Evolutionary conservation across 2,113 vertebrate species (phyloP).

Genomic region (Eublepharis macularius): DNA sequence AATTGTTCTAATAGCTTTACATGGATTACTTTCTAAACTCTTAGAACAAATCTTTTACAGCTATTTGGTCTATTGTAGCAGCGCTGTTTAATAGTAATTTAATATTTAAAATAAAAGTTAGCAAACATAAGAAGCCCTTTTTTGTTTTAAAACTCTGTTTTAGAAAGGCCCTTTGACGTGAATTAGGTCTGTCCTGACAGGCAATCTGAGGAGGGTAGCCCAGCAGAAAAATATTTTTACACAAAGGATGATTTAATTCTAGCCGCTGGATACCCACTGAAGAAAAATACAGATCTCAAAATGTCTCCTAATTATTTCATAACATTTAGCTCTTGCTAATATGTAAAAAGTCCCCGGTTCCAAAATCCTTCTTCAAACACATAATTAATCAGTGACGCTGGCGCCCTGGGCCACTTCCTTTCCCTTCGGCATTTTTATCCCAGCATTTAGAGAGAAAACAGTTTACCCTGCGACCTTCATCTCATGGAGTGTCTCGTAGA

Average conservation of each 20-base stretch:
- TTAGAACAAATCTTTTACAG: constrained; percentile 4
- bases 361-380: constrained; percentile 23
- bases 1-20: constrained; percentile 7
- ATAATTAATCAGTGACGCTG: constrained; percentile 28
- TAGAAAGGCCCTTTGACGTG: neutral
- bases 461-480: rapidly evolving
- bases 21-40: constrained; percentile 16
- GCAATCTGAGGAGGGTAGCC: neutral
- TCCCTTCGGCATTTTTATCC: neutral
- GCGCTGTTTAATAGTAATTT: neutral
- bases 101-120: neutral
- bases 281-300: constrained; percentile 22
- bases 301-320: constrained; percentile 24
- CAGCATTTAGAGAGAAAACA: neutral
- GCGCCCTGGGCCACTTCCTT: constrained; percentile 5
- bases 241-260: constrained; percentile 37
- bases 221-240: constrained; percentile 39
- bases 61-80: constrained; percentile 17
- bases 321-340: constrained; percentile 8
- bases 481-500: constrained; percentile 4
- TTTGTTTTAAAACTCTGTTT: neutral
- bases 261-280: constrained; percentile 19
- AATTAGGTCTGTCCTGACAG: neutral
- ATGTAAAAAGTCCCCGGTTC: constrained; percentile 17
- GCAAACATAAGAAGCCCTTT: neutral